Evolutionary conservation across 1,140 invertebrate species (phyloP).

Genomic region (Aethina tumida): DNA sequence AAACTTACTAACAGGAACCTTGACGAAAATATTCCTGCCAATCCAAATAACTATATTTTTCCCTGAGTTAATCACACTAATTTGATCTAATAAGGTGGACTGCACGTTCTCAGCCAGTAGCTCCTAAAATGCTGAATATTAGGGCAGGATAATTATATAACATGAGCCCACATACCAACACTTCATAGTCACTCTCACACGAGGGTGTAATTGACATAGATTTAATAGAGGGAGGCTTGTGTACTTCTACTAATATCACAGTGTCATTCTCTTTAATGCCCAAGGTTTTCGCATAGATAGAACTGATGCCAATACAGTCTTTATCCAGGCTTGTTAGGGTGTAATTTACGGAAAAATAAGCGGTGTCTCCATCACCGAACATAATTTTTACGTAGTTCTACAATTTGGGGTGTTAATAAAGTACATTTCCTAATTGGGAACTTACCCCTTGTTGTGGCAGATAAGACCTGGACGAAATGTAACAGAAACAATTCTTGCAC

Average conservation of each 20-base stretch:
- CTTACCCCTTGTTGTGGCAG: conserved; percentile 22
- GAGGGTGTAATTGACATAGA: conserved; percentile 24
- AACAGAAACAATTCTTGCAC: conserved; percentile 23
- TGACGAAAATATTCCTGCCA: conserved; percentile 40
- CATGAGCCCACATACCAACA: conserved; percentile 25
- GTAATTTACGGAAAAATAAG: conserved; percentile 25
- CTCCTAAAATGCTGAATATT: conserved; percentile 35
- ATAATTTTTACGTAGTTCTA: conserved; percentile 25
- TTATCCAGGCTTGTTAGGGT: conserved; percentile 17
- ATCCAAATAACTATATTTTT: conserved; percentile 48
- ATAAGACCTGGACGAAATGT: conserved; percentile 10
- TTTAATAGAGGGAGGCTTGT: conserved; percentile 22
- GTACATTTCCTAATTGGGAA: conserved; percentile 9
- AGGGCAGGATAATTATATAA: conserved; percentile 5
- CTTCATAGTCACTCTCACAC: conserved; percentile 27
- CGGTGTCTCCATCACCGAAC: conserved; percentile 19
- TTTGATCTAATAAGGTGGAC: conserved; percentile 42
- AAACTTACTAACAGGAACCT: conserved; percentile 38
- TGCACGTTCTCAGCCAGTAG: conserved; percentile 43
- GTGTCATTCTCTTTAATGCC: conserved; percentile 23
- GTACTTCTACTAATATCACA: conserved; percentile 21
- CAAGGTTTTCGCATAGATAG: conserved; percentile 26
- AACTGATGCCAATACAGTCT: conserved; percentile 28
- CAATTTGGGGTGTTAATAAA: conserved; percentile 7
- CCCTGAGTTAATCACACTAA: conserved; percentile 40